Base-by-base conservation (phyloP, 2,113 vertebrate genomes). In the Pedetes capensis region DNA sequence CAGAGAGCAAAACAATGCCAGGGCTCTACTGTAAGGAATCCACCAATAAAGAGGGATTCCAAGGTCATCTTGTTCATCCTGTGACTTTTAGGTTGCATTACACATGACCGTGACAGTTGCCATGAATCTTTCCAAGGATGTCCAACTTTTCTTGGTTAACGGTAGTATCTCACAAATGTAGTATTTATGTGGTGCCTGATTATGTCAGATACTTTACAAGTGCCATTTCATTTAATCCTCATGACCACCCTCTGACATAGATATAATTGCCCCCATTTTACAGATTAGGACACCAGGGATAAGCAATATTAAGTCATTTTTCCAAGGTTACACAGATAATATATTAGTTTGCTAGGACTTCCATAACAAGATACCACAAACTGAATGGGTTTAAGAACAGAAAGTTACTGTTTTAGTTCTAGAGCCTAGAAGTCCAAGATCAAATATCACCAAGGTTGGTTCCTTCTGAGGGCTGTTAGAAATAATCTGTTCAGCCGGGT, bases 171-270 rank as follows among this genome's bases (percentile, higher is more conserved):
- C 80, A 78, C 57, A 89, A 47, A 89, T 53, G 14, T 66, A 68
- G n/a, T 79, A 68, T 44, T 91, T 93, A 61, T 64, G 20, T 37
- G 61, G 16, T 79, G 32, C 29, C 61, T 75, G 12, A 57, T 71
- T 87, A 59, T 84, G 32, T 63, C 57, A 75, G 47, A 22, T 85
- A 11, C 69, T 92, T 68, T 69, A 51, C 80, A 95, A 93, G 89
- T 83, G 69, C 13, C 84, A 87, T 89, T 92, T 93, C 44, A 86
- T 66, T 96, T 93, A 34, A 83, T 93, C 29, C 20, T 51, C 9
- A 14, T 68, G 61, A 89, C 49, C 2, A 25, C 18, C 25, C 49
- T 83, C 55, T 51, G 51, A 84, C 9, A 39, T 66, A 64, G 69
- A 66, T 47, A 42, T 25, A 69, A 16, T 86, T 69, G 44, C 11